These are phyloP conservation scores for Crematogaster levior DNA, from an alignment of 2,888 invertebrate species.

Conservation along the genomic window DNA sequence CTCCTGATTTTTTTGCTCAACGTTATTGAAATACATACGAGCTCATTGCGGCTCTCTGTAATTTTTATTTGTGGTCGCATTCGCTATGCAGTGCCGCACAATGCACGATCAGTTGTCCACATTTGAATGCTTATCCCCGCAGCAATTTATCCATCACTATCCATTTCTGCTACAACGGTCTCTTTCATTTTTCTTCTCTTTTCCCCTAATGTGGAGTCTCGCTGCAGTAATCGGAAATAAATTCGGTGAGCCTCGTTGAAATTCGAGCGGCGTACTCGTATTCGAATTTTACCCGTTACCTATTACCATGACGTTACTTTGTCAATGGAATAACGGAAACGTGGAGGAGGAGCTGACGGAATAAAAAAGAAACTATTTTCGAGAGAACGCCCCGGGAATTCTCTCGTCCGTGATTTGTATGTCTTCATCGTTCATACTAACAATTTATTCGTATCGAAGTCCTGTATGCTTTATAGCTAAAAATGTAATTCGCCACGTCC, in stretches of 20 bases:
- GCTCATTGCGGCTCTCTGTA: slow-evolving; percentile 6
- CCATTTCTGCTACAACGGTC: background rate
- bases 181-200: background rate
- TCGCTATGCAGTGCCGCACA: slow-evolving; percentile 22
- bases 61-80: slow-evolving; percentile 14
- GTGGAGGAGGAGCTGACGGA: background rate
- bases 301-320: background rate
- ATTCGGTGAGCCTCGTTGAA: slow-evolving; percentile 18
- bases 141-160: slow-evolving; percentile 3
- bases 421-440: slow-evolving; percentile 48
- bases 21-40: slow-evolving; percentile 5
- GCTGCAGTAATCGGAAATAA: slow-evolving; percentile 28
- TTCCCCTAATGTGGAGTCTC: background rate
- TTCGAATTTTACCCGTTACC: slow-evolving; percentile 29
- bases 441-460: slow-evolving; percentile 20
- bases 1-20: background rate
- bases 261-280: slow-evolving; percentile 35
- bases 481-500: slow-evolving; percentile 35
- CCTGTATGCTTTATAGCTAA: slow-evolving; percentile 22
- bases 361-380: background rate
- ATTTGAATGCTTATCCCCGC: slow-evolving; percentile 23
- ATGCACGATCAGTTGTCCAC: slow-evolving; percentile 25
- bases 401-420: background rate
- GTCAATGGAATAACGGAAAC: background rate
- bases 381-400: background rate